Percentiles rank a stretch among this genome's conserved stretches.
phyloP scores from a whole-genome alignment of 1,140 invertebrate species.

The Ganaspis sp. region DNA sequence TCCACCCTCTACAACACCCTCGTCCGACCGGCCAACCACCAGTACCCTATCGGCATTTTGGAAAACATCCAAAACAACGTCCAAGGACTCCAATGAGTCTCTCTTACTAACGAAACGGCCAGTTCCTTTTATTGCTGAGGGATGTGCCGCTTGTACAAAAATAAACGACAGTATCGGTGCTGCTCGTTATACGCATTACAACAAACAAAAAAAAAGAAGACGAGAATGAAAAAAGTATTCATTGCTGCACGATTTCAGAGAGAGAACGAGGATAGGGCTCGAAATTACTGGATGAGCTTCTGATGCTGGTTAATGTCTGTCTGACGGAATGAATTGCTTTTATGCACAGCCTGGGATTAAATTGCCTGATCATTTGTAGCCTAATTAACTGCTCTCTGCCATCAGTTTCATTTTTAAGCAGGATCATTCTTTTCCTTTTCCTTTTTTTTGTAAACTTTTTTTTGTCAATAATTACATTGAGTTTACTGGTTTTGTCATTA shows the following conservation, averaged over 20 bases:
- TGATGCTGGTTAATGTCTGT: slow-evolving; percentile 17
- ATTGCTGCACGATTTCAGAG: slow-evolving; percentile 21
- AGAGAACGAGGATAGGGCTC: neutral
- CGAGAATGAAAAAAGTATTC: slow-evolving; percentile 4
- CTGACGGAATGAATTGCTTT: slow-evolving; percentile 16
- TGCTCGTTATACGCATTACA: slow-evolving; percentile 42
- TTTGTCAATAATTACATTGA: too few species aligned
- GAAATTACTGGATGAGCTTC: slow-evolving; percentile 17
- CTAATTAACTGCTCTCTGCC: neutral
- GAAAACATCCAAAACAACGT: slow-evolving; percentile 57
- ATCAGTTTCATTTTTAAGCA: neutral
- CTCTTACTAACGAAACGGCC: slow-evolving; percentile 43
- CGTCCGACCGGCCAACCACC: slow-evolving; percentile 32
- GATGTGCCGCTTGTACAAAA: slow-evolving; percentile 54
- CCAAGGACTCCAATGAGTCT: slow-evolving; percentile 56
- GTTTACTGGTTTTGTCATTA: too few species aligned
- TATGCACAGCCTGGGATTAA: slow-evolving; percentile 13
- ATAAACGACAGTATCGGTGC: slow-evolving; percentile 52
- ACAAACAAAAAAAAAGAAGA: slow-evolving; percentile 36
- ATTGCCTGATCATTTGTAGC: slow-evolving; percentile 18
- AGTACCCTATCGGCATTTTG: slow-evolving; percentile 36
- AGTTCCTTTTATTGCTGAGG: slow-evolving; percentile 45
- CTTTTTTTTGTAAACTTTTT: neutral
- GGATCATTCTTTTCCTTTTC: neutral
- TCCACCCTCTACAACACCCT: slow-evolving; percentile 44